Evolutionary conservation across 2,888 invertebrate genomes (phyloP).

Genomic region (Muschampia plurimacula): DNA sequence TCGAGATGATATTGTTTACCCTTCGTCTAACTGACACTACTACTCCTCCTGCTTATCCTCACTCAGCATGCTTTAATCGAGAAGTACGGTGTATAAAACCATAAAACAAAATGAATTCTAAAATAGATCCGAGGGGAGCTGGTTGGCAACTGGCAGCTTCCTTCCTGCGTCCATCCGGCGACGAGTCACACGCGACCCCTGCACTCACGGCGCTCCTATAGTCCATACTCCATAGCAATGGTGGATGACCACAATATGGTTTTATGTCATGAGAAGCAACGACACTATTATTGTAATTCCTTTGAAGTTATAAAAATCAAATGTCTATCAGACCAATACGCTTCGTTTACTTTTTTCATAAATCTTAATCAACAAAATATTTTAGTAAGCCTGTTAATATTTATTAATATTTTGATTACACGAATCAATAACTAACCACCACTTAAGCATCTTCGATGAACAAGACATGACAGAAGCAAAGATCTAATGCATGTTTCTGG

Average conservation of each 20-base stretch:
- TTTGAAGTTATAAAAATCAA: not conserved
- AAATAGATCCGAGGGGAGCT: conserved; percentile 83
- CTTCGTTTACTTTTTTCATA: no score
- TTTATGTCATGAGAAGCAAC: not conserved
- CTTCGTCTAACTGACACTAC: not conserved
- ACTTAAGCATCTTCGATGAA: no score
- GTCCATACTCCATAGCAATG: conserved; percentile 40
- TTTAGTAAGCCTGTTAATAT: not conserved
- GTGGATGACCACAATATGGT: conserved; percentile 50
- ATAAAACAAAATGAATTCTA: conserved; percentile 76
- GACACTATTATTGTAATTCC: not conserved
- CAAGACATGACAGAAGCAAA: no score
- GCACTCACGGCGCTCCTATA: conserved; percentile 23
- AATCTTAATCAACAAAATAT: no score
- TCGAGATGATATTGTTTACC: not conserved
- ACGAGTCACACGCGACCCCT: conserved; percentile 78
- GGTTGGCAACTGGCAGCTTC: conserved; percentile 83
- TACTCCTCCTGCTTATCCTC: not conserved
- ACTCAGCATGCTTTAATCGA: conserved; percentile 17
- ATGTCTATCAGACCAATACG: not conserved
- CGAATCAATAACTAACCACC: no score
- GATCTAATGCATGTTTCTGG: not conserved
- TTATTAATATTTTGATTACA: no score
- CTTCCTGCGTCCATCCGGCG: conserved; percentile 84
- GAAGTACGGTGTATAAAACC: conserved; percentile 63